phyloP scores from a whole-genome alignment of 2,797 vertebrate species.

The Ibycter americanus region DNA sequence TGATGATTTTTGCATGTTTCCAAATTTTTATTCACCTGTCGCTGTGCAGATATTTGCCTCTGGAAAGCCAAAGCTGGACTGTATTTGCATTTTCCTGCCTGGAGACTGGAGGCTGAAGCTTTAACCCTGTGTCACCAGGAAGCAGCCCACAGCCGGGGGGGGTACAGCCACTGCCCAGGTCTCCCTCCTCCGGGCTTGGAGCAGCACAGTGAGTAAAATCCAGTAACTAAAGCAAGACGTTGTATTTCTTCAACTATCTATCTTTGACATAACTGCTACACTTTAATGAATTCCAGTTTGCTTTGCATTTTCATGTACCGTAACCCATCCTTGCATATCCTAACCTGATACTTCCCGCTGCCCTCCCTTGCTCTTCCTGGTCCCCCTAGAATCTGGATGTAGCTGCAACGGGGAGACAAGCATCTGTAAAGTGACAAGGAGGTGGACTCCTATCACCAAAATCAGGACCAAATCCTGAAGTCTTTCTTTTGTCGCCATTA shows the following conservation, averaged over 20 bases:
- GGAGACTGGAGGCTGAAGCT: neutral
- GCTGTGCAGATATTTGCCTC: neutral
- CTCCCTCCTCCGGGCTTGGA: neutral
- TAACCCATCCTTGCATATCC: neutral
- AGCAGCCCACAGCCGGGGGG: neutral
- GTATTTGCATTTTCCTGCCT: neutral
- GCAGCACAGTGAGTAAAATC: neutral
- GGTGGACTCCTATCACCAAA: neutral
- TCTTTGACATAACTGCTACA: neutral
- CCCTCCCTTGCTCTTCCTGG: neutral
- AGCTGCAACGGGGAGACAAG: neutral
- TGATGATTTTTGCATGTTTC: neutral
- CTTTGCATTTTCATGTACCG: neutral
- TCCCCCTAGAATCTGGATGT: neutral
- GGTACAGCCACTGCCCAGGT: neutral
- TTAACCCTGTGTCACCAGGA: neutral
- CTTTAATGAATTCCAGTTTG: neutral
- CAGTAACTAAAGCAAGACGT: neutral
- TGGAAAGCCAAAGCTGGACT: neutral
- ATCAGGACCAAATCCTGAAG: neutral
- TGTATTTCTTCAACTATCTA: neutral
- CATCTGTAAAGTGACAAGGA: neutral
- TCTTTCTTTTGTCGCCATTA: neutral
- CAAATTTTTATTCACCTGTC: neutral
- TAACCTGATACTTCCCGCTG: accelerated